Evolutionary conservation across 2,797 vertebrate genomes (phyloP), one percentile per base, ranked within the genome.

Genomic region (Alosa sapidissima): DNA sequence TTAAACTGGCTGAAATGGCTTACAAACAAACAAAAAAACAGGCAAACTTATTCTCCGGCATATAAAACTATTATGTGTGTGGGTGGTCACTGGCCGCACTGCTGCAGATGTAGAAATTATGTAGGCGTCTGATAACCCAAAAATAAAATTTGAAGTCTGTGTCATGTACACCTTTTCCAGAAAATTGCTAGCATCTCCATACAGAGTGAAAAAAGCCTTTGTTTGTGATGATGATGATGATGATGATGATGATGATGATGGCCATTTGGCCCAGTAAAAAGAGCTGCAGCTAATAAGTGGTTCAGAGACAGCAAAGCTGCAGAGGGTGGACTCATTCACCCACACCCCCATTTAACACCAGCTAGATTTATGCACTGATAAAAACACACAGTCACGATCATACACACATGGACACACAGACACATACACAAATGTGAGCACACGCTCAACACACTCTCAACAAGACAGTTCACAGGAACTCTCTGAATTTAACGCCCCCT

Each of bases 291-390:
- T 85, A 86, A 89, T 90, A 84, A 88, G 48, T 55, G 72, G 33
- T 58, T 81, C 24, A 24, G 75, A 3, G 81, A 62, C 24, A 48
- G 2, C 36, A 24, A 14, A 11, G 6, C 5, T 19, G 54, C 10
- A 7, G 24, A 78, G 48, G 47, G 45, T 33, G 58, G 58, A 82
- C 54, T 83, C 81, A 58, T 54, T 87, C 75, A 85, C 87, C 87
- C 84, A 81, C 88, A 90, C 89, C 85, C 72, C 28, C 19, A 83
- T 52, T 49, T 86, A 81, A 60, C 51, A 36, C 48, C 82, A 24
- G 58, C 52, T 65, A 86, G 87, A 87, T 88, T 86, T 87, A 90
- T 87, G 82, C 87, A 84, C 86, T 81, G 85, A 87, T 65, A 68
- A 72, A 81, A 83, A 48, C 78, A 41, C 28, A 72, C 65, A 72